Percentiles rank a stretch among this genome's conserved stretches.
phyloP scores from a whole-genome alignment of 2,888 invertebrate genomes.

The Agriopis aurantiaria region DNA sequence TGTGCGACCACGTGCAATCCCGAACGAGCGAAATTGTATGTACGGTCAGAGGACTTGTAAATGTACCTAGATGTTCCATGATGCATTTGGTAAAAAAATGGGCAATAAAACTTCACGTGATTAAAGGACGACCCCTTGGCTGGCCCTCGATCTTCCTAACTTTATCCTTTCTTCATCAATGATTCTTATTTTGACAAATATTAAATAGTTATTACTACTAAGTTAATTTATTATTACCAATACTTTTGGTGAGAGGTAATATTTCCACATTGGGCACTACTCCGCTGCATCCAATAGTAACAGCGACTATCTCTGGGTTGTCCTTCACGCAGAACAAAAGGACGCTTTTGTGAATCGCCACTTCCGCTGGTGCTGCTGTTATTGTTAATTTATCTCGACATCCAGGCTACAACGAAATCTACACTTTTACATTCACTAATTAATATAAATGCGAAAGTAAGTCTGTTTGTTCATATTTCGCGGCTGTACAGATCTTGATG shows the following conservation, averaged over 20 bases:
- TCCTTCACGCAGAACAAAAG: constrained; percentile 82
- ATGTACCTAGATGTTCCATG: too few relatives aligned
- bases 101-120: too few relatives aligned
- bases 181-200: too few relatives aligned
- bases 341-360: constrained; percentile 65
- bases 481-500: too few relatives aligned
- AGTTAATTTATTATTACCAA: constrained; percentile 60
- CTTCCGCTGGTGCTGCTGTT: constrained; percentile 73
- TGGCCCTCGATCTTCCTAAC: too few relatives aligned
- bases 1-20: too few relatives aligned
- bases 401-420: constrained; percentile 64
- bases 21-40: too few relatives aligned
- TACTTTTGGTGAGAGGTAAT: constrained; percentile 71
- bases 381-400: constrained; percentile 69
- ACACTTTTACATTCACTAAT: neutral
- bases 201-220: neutral
- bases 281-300: constrained; percentile 83
- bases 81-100: too few relatives aligned
- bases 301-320: constrained; percentile 85
- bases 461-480: neutral
- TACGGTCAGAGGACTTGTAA: too few relatives aligned
- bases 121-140: too few relatives aligned
- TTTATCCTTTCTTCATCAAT: too few relatives aligned
- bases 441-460: neutral
- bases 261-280: constrained; percentile 82